phyloP scores from a whole-genome alignment of 1,140 invertebrate genomes.

The Amphibalanus amphitrite region DNA sequence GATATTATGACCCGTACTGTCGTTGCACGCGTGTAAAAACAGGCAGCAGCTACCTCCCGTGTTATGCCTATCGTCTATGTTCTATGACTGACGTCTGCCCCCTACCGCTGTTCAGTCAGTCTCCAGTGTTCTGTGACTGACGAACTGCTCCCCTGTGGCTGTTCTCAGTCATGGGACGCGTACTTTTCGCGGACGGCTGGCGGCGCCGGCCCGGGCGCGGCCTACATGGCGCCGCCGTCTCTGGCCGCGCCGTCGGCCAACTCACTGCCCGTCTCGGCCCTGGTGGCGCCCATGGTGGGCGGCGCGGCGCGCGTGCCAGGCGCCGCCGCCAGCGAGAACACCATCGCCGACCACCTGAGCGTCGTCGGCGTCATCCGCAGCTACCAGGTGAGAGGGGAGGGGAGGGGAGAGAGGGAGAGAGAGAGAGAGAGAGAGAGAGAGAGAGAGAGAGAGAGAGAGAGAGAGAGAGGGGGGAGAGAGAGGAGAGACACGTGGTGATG shows the following conservation, averaged over 20 bases:
- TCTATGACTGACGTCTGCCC: not conserved
- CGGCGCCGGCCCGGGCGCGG: constrained; percentile 63
- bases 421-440: too few species aligned
- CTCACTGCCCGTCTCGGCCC: constrained; percentile 47
- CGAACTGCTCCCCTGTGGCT: constrained; percentile 17
- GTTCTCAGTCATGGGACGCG: constrained; percentile 83
- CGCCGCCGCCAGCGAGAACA: constrained; percentile 52
- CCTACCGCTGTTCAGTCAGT: not conserved
- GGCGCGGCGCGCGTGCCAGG: constrained; percentile 14
- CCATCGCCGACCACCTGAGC: constrained; percentile 93
- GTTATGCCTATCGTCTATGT: not conserved
- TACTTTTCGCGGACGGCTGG: constrained; percentile 78
- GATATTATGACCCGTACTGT: not conserved
- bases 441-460: too few species aligned
- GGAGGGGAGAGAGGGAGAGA: constrained; percentile 63
- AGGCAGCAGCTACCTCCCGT: not conserved
- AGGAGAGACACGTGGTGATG: too few species aligned
- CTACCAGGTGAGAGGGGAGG: too few species aligned
- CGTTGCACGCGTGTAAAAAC: not conserved
- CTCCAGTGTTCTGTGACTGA: too few species aligned
- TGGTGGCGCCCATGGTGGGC: constrained; percentile 37
- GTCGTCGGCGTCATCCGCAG: constrained; percentile 96
- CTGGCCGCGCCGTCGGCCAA: constrained; percentile 51
- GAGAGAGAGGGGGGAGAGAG: too few species aligned
- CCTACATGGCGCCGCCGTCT: constrained; percentile 70